Evolutionary conservation across 2,888 invertebrate species (phyloP), one percentile per base, ranked within the genome.

Genomic region (Lepeophtheirus nordmannii): DNA sequence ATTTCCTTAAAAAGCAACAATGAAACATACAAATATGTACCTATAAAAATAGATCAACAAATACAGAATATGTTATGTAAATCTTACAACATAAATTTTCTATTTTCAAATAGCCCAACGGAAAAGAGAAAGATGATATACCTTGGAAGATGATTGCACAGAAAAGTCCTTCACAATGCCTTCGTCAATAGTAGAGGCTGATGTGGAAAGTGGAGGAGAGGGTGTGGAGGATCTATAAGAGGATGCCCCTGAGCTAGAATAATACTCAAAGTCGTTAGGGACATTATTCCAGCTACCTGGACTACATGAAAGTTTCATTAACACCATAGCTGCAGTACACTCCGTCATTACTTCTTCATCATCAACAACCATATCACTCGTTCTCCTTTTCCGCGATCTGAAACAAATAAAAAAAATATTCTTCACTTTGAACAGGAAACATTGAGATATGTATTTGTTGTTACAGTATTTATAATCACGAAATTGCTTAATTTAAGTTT

Each of bases 301-400:
- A 71, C 89, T 89, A 79, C 88, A 87, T 71, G 90, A 90, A 71
- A 96, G 84, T 71, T 88, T 89, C 86, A 96, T 93, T 71, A 96
- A 85, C 70, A 93, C 93, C 78, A 94, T 82, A 65, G 96, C 96
- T 14, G 94, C 94, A 73, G 89, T 88, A 78, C 91, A 92, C 75
- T 91, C 92, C 78, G 90, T 90, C 89, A 93, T 90, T 70, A 75
- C 74, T 67, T 75, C 76, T 10, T 60, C 68, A 22, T 69, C 69
- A 10, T 70, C 71, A 12, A 67, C 22, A 14, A 30, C 30, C 17
- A 23, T 65, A 20, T 65, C 65, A 37, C 58, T 58, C 14, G 65
- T 65, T 68, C 86, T 84, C 73, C 86, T 83, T 78, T 91, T 91
- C 72, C 91, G 84, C 70, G 89, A 87, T 73, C 90, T 90, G 80